Base-by-base conservation (phyloP, 2,888 invertebrate genomes). In the Calephelis perditalis region DNA sequence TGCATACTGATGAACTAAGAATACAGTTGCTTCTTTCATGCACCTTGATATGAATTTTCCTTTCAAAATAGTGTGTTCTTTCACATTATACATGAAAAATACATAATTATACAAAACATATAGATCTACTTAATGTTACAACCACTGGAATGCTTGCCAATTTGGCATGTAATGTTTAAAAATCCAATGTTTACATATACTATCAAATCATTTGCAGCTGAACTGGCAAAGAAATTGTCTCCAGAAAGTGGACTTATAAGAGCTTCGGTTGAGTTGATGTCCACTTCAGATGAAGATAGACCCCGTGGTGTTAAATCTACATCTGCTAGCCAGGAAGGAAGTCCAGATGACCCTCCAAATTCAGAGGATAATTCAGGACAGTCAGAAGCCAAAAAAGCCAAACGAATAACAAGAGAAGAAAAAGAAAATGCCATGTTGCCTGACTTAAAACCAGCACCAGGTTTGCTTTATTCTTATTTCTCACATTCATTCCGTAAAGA, bases 391-490 rank as follows among this genome's bases (percentile, higher is more conserved):
- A 89, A 89, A 65, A 79, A 77, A 64, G 76, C 76, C 2, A 89
- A 82, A 62, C 79, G 89, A 65, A 71, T 91, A 35, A 92, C 92
- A 9, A 74, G 78, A 15, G 92, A 92, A 69, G 92, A 93, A 65
- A 90, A 87, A 67, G 96, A 96, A 74, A 93, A 95, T 73, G 91
- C 94, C 52, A 92, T 97, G 73, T 85, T 99, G 59, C 99, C 99
- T 1, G 84, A 95, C 71, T 92, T 99, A 74, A 94, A 95, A 76
- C 94, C 95, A 8, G 92, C 93, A 36, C 93, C 95, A 68, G 91
- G 91, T 90, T 70, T 35, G n/a, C 11, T 43, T 26, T 9, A 55
- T 56, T 43, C 12, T 55, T 55, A n/a, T 45, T 12, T 44, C 44
- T n/a, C 12, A 56, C 9, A 49, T 59, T 26, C 26, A 26, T 26